Percentiles rank a stretch among this genome's conserved stretches.
Conservation (phyloP, 2,797 vertebrate species). For the Anguilla anguilla region DNA sequence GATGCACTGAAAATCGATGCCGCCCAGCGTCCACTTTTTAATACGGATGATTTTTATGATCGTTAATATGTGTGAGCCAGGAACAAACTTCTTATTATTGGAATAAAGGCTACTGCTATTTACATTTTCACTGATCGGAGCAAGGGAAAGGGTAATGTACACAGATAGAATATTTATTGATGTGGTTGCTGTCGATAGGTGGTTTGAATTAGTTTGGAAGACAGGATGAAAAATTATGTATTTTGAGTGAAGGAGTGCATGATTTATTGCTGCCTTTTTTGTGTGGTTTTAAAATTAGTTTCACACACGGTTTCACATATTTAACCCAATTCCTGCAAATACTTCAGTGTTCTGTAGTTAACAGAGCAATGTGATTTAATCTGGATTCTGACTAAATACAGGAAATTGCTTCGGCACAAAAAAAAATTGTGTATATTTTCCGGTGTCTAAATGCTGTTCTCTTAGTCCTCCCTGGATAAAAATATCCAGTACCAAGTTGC, state of each 20-base stretch:
- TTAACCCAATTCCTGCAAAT: neutral
- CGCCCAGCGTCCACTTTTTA: neutral
- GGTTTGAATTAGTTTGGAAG: slow-evolving; percentile 1
- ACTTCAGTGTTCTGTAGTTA: neutral
- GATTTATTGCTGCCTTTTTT: neutral
- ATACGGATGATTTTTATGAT: neutral
- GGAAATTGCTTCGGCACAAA: neutral
- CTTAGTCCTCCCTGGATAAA: neutral
- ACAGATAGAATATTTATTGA: neutral
- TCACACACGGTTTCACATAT: neutral
- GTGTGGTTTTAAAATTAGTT: neutral
- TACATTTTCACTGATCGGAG: neutral
- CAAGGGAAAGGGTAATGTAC: neutral
- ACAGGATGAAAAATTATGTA: slow-evolving; percentile 3
- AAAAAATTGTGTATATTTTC: neutral
- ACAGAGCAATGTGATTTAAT: neutral
- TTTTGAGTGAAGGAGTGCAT: slow-evolving; percentile 1
- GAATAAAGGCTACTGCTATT: neutral
- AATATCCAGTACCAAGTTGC: neutral
- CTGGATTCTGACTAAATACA: neutral
- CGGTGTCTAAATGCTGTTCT: neutral
- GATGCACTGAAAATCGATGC: slow-evolving; percentile 1
- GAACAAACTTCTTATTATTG: neutral
- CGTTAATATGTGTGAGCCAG: neutral
- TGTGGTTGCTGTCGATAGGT: neutral